Evolutionary conservation across 2,888 invertebrate genomes (phyloP).

Genomic region (Hymenopus coronatus): DNA sequence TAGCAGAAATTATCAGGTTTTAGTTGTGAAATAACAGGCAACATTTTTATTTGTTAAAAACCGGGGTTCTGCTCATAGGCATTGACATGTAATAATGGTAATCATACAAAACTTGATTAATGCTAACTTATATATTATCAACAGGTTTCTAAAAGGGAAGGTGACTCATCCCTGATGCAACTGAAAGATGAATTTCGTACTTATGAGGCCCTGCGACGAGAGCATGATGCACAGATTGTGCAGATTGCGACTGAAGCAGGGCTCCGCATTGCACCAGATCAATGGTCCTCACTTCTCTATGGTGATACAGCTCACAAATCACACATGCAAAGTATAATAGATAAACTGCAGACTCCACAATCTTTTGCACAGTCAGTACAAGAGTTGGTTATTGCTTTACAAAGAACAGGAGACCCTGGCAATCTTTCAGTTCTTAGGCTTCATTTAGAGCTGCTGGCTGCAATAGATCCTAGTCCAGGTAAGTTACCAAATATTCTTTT

Average conservation of each 20-base stretch:
- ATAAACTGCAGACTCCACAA: conserved; percentile 90
- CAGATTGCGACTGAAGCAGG: conserved; percentile 98
- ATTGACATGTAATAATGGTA: no score
- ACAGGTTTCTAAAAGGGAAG: conserved; percentile 86
- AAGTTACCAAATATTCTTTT: conserved; percentile 32
- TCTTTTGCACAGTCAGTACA: conserved; percentile 86
- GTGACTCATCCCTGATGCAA: conserved; percentile 97
- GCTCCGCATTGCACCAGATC: conserved; percentile 93
- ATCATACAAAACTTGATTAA: neutral
- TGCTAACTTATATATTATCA: neutral
- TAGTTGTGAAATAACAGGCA: no score
- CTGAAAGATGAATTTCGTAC: conserved; percentile 94
- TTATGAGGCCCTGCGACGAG: conserved; percentile 87
- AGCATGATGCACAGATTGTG: conserved; percentile 98
- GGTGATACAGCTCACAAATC: conserved; percentile 94
- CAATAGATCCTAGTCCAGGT: conserved; percentile 83
- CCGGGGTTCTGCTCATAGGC: no score
- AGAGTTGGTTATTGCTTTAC: conserved; percentile 85
- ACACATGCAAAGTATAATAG: conserved; percentile 93
- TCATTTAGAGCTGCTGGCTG: conserved; percentile 80
- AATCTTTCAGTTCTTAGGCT: conserved; percentile 73
- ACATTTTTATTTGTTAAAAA: no score
- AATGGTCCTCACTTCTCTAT: conserved; percentile 95
- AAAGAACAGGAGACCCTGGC: conserved; percentile 84
- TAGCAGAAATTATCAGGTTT: no score